Base-by-base conservation (phyloP, 2,797 vertebrate species). In the Halcyon chelicuti region DNA sequence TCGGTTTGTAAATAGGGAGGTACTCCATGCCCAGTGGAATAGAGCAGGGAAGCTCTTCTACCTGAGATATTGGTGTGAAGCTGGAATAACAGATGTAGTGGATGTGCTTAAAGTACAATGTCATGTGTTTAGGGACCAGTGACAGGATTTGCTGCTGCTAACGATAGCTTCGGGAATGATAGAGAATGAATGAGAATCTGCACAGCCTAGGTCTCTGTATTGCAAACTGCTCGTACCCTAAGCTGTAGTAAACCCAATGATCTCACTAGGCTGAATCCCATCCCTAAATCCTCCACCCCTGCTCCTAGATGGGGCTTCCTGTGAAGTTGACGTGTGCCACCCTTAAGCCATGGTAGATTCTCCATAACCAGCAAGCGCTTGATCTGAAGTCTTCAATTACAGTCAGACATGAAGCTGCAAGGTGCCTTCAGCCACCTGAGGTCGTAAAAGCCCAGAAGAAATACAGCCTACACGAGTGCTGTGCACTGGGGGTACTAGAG, bases 401-500 rank as follows among this genome's bases (percentile, higher is more conserved):
- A 87, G 44, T 61, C 46, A 72, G 67, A 51, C 22, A 35, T 9
- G 29, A 89, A 23, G n/a, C 33, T 79, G 66, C 40, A 86, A 88
- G n/a, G 40, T 93, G 47, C 33, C 61, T 92, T 90, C 67, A 68
- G 37, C 7, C 14, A 78, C 35, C 13, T 52, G 54, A 73, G 44
- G 81, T 73, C 81, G 87, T 82, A 84, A 96, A 88, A 37, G 19
- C 35, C 33, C 47, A 25, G 63, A 58, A 74, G 74, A 96, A 95
- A 86, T 80, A 33, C 10, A 57, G 19, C 47, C 46, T 68, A 23
- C 37, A 16, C 16, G 26, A 46, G 19, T 31, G 12, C 31, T 28
- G 20, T 65, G 47, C 39, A n/a, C 31, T 82, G 58, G 5, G 52
- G 23, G 58, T 77, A 21, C 60, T 47, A 33, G 57, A 76, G 74